phyloP scores from a whole-genome alignment of 2,113 vertebrate species.

The Xyrauchen texanus region DNA sequence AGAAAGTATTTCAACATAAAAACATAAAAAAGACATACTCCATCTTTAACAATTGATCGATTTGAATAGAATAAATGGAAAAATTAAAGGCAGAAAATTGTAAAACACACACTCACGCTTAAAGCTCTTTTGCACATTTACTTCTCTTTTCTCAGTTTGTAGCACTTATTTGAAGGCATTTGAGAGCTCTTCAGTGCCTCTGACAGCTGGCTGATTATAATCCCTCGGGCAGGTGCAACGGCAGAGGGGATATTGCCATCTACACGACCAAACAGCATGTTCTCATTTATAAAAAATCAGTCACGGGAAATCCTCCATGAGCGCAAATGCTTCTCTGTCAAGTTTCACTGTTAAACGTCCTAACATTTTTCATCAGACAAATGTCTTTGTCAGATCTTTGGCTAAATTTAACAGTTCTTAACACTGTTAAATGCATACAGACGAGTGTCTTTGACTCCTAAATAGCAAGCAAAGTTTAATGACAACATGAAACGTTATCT shows the following conservation, averaged over 20 bases:
- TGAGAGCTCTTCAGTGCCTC: not conserved
- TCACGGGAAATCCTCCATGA: slow-evolving; percentile 27
- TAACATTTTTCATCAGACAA: not conserved
- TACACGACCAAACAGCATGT: not conserved
- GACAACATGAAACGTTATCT: no score
- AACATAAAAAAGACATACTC: no score
- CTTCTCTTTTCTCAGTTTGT: not conserved
- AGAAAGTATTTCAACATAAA: no score
- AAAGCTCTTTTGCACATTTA: not conserved
- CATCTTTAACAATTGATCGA: no score
- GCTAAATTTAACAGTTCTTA: no score
- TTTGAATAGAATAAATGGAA: no score
- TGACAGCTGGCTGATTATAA: slow-evolving; percentile 35
- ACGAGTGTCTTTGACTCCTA: not conserved
- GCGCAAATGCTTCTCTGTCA: not conserved
- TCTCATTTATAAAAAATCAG: slow-evolving; percentile 9
- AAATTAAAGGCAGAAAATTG: no score
- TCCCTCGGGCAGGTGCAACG: slow-evolving; percentile 8
- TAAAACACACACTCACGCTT: not conserved
- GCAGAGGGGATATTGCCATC: slow-evolving; percentile 13
- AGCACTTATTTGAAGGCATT: slow-evolving; percentile 6
- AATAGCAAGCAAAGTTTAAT: not conserved
- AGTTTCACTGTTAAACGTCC: slow-evolving; percentile 18
- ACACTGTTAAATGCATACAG: not conserved
- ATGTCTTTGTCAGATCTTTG: not conserved